phyloP scores from a whole-genome alignment of 1,140 invertebrate species.

The Leptopilina clavipes region DNA sequence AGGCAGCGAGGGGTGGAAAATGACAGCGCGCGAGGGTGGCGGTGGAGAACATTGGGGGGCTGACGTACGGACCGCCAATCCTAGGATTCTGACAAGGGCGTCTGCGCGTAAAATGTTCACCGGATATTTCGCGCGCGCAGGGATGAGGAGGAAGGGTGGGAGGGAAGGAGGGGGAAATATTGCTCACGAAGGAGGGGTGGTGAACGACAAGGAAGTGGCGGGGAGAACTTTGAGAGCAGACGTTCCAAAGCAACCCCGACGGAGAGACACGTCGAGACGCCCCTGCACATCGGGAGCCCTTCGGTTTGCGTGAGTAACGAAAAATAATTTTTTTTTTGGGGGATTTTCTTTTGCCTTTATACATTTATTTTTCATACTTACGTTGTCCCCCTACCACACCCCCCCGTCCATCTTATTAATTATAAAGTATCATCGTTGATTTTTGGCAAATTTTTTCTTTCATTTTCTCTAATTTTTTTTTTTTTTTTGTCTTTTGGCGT shows the following conservation, averaged over 20 bases:
- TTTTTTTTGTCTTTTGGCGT: too few relatives aligned
- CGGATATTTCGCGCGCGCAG: constrained; percentile 45
- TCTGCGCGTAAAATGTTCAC: constrained; percentile 44
- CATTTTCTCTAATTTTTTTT: too few relatives aligned
- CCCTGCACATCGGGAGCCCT: constrained; percentile 72
- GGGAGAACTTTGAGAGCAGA: constrained; percentile 77
- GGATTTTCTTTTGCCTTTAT: too few relatives aligned
- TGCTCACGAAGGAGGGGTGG: constrained; percentile 50
- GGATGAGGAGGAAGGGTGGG: constrained; percentile 53
- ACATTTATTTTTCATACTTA: constrained; percentile 45
- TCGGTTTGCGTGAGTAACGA: constrained; percentile 72
- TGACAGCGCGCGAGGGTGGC: constrained; percentile 46
- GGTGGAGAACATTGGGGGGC: constrained; percentile 60
- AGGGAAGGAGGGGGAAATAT: constrained; percentile 45
- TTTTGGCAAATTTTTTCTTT: too few relatives aligned
- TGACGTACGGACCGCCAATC: constrained; percentile 66
- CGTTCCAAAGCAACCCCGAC: constrained; percentile 75
- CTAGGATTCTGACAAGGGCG: constrained; percentile 54
- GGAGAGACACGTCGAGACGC: constrained; percentile 75
- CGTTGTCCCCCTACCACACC: constrained; percentile 43
- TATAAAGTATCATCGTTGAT: too few relatives aligned
- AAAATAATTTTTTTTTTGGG: constrained; percentile 24
- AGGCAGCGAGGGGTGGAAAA: not conserved
- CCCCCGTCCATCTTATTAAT: too few relatives aligned
- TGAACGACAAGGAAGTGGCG: constrained; percentile 67